phyloP scores from a whole-genome alignment of 2,113 vertebrate genomes.

The Malurus elegans region DNA sequence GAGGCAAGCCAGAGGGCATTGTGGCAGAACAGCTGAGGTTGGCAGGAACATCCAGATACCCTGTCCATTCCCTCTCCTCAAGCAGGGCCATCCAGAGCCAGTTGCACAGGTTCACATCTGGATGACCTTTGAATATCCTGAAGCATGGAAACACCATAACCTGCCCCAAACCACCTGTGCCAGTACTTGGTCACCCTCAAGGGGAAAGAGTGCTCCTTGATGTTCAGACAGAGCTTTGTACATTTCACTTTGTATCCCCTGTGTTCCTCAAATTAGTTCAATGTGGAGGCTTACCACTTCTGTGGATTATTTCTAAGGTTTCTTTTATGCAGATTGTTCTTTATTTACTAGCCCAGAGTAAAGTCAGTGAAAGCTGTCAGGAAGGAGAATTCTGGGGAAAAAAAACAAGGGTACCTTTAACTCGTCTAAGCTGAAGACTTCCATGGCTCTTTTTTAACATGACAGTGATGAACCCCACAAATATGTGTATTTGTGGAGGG shows the following conservation, averaged over 20 bases:
- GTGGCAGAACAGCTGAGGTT: not conserved
- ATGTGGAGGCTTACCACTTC: not conserved
- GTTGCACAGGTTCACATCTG: not conserved
- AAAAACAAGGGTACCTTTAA: not conserved
- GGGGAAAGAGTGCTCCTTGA: not conserved
- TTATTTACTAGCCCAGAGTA: not conserved
- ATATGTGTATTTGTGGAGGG: not conserved
- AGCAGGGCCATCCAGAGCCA: not conserved
- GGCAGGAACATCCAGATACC: not conserved
- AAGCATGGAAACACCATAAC: not conserved
- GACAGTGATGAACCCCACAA: not conserved
- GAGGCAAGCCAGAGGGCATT: not conserved
- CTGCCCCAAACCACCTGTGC: no score
- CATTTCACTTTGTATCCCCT: not conserved
- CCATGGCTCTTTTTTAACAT: not conserved
- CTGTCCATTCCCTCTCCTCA: not conserved
- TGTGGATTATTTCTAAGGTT: not conserved
- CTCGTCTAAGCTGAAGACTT: not conserved
- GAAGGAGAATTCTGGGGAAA: not conserved
- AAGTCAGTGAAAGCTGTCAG: not conserved
- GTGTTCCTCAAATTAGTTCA: not conserved
- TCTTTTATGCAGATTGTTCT: not conserved
- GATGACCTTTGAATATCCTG: not conserved
- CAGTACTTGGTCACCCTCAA: fast-evolving
- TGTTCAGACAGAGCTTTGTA: not conserved